Conservation (phyloP, 2,888 invertebrate species). For the Eupelmus urozonus region DNA sequence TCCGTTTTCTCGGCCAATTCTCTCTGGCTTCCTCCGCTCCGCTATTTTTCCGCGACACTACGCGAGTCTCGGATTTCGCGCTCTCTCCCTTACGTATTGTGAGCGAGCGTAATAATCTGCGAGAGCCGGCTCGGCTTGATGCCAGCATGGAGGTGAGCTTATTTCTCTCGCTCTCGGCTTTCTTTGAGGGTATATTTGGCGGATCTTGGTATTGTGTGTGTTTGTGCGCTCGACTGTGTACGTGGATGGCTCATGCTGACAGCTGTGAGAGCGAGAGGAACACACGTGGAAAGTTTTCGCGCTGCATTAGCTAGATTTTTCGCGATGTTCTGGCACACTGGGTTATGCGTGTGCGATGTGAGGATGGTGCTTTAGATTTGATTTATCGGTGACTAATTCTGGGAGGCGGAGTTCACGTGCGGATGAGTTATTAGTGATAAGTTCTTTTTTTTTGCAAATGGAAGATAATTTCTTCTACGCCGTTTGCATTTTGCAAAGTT, state of each 20-base stretch:
- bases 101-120: too few relatives aligned
- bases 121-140: slow-evolving; percentile 39
- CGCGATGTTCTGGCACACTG: neutral
- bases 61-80: slow-evolving; percentile 39
- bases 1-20: neutral
- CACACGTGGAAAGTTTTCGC: neutral
- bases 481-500: too few relatives aligned
- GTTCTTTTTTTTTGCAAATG: neutral
- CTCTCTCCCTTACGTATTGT: slow-evolving; percentile 21
- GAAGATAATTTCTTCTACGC: too few relatives aligned
- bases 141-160: slow-evolving; percentile 43
- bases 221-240: neutral
- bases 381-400: slow-evolving; percentile 21
- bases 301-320: neutral
- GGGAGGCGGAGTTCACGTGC: neutral
- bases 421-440: neutral
- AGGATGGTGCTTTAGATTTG: slow-evolving; percentile 13
- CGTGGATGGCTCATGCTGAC: neutral
- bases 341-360: slow-evolving; percentile 13
- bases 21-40: neutral
- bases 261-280: too few relatives aligned
- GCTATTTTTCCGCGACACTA: neutral
- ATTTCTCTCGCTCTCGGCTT: slow-evolving; percentile 26
- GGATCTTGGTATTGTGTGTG: too few relatives aligned
- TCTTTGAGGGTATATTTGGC: slow-evolving; percentile 24